These are phyloP conservation scores for Parnassius glacialis DNA, from an alignment of 2,888 invertebrate species.

Conservation along the genomic window DNA sequence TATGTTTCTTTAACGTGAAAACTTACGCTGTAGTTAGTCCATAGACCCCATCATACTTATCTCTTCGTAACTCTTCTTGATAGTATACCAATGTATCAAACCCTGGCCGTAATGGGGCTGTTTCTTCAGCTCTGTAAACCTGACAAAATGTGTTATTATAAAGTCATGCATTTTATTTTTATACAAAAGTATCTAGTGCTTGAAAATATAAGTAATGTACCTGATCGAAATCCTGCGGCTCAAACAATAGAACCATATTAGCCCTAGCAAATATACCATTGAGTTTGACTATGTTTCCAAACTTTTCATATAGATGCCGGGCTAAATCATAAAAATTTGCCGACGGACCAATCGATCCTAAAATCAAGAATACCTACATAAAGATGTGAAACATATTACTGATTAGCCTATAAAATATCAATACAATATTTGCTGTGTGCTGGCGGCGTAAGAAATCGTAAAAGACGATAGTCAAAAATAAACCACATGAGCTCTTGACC, in stretches of 20 bases:
- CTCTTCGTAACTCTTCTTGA: slow-evolving; percentile 53
- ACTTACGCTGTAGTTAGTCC: slow-evolving; percentile 68
- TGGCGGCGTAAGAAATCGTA: too few species aligned
- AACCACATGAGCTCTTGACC: too few species aligned
- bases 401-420: background rate
- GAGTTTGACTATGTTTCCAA: slow-evolving; percentile 60
- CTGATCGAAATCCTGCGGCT: slow-evolving; percentile 59
- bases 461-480: too few species aligned
- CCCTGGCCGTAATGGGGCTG: slow-evolving; percentile 61
- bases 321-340: slow-evolving; percentile 47
- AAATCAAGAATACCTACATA: background rate
- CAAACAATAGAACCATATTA: slow-evolving; percentile 55
- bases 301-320: slow-evolving; percentile 48
- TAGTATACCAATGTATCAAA: slow-evolving; percentile 63
- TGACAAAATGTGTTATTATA: slow-evolving; percentile 30
- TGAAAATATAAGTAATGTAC: slow-evolving; percentile 33
- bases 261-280: slow-evolving; percentile 55
- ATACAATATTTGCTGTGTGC: background rate
- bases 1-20: background rate
- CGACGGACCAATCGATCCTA: slow-evolving; percentile 56
- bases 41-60: slow-evolving; percentile 54
- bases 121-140: slow-evolving; percentile 70
- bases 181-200: background rate
- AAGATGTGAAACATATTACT: background rate
- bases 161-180: background rate